phyloP scores from a whole-genome alignment of 2,888 invertebrate species.

The Gibbula magus region DNA sequence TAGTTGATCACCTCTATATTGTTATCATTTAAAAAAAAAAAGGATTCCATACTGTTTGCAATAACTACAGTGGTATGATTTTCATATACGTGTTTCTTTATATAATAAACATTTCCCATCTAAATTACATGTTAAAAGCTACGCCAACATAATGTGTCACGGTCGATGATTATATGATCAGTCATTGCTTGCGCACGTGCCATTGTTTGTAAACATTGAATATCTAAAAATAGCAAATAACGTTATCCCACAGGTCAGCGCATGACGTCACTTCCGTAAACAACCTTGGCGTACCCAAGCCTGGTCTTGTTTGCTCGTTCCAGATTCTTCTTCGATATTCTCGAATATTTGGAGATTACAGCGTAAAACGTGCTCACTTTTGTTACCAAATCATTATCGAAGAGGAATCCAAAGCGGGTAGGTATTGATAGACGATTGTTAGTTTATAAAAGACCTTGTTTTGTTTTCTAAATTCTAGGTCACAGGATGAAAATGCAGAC shows the following conservation, averaged over 20 bases:
- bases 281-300: slow-evolving; percentile 37
- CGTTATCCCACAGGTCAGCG: slow-evolving; percentile 22
- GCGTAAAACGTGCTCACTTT: background rate
- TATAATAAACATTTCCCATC: too few relatives aligned
- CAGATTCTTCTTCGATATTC: slow-evolving; percentile 2
- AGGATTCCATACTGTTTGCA: too few relatives aligned
- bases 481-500: background rate
- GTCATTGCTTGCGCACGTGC: background rate
- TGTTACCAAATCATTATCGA: background rate
- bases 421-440: background rate
- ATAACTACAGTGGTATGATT: too few relatives aligned
- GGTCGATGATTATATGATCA: too few relatives aligned
- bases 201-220: slow-evolving; percentile 4
- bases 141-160: too few relatives aligned
- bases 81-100: too few relatives aligned
- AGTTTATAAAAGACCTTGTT: background rate
- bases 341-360: background rate
- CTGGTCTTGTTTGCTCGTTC: background rate
- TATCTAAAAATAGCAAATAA: background rate
- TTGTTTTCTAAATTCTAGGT: slow-evolving; percentile 3
- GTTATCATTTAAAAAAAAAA: too few relatives aligned
- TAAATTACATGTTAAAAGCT: too few relatives aligned
- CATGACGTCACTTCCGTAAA: slow-evolving; percentile 48
- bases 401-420: background rate
- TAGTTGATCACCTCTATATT: too few relatives aligned